A percentile compares a stretch with the other conserved stretches of the same genome.
These are phyloP conservation scores for Apodemia duryi DNA, from an alignment of 2,888 invertebrate genomes.

Conservation along the genomic window DNA sequence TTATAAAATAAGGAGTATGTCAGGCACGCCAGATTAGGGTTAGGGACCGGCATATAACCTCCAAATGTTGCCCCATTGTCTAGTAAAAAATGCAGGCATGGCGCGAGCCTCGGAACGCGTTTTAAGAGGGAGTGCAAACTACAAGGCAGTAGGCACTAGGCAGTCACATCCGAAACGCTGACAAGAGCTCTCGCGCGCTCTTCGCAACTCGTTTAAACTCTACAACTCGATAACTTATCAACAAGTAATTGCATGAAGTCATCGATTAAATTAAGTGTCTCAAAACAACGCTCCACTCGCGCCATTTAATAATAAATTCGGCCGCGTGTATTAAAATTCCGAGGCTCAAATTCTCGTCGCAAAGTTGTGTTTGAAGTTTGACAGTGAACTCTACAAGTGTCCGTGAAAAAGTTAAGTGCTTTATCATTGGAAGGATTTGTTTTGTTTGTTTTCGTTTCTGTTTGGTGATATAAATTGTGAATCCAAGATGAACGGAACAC, in stretches of 20 bases:
- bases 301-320: neutral
- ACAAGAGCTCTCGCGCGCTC: slow-evolving; percentile 50
- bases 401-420: slow-evolving; percentile 68
- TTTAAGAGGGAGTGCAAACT: slow-evolving; percentile 12
- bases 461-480: slow-evolving; percentile 23
- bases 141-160: slow-evolving; percentile 25
- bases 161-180: slow-evolving; percentile 59
- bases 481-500: slow-evolving; percentile 70
- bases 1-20: slow-evolving; percentile 21
- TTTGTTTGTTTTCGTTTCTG: slow-evolving; percentile 40
- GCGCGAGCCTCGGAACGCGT: slow-evolving; percentile 36
- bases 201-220: slow-evolving; percentile 36
- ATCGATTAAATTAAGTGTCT: slow-evolving; percentile 66
- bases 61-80: slow-evolving; percentile 60
- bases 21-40: slow-evolving; percentile 21
- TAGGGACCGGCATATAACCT: slow-evolving; percentile 57
- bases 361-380: slow-evolving; percentile 45
- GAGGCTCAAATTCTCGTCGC: slow-evolving; percentile 33
- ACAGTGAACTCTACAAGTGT: slow-evolving; percentile 66
- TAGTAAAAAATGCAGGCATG: slow-evolving; percentile 67
- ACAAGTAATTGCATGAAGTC: slow-evolving; percentile 71
- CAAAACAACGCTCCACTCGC: slow-evolving; percentile 25
- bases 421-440: slow-evolving; percentile 55
- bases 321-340: slow-evolving; percentile 5
- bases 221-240: slow-evolving; percentile 68